These are phyloP conservation scores for Falco naumanni DNA, from an alignment of 2,797 vertebrate species.

Conservation along the genomic window DNA sequence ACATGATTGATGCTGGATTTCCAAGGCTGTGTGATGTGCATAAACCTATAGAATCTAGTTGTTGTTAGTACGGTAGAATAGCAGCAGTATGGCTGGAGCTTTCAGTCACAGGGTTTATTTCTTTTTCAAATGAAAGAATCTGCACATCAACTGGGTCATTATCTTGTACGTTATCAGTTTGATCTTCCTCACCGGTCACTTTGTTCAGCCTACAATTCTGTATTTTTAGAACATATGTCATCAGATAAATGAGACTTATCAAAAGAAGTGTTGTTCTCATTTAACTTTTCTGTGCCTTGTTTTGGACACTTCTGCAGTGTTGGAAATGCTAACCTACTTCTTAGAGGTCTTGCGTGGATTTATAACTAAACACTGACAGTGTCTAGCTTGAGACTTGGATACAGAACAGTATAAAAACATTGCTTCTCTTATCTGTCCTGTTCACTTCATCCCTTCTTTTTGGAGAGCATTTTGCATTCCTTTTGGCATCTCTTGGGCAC, in stretches of 20 bases:
- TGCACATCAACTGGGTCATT: background rate
- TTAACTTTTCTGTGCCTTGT: background rate
- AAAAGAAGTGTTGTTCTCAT: conserved; percentile 1
- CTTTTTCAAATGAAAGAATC: conserved; percentile 11
- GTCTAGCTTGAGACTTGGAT: background rate
- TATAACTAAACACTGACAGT: background rate
- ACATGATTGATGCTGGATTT: background rate
- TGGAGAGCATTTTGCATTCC: background rate
- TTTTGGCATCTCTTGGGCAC: background rate
- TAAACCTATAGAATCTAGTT: background rate
- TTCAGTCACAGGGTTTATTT: conserved; percentile 23
- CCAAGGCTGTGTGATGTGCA: background rate
- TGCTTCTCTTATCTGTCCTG: background rate
- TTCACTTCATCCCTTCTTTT: background rate
- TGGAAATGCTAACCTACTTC: background rate
- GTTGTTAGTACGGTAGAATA: background rate
- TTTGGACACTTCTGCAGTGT: background rate
- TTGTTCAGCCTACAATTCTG: background rate
- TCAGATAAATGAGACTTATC: background rate
- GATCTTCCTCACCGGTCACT: background rate
- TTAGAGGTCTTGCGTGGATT: background rate
- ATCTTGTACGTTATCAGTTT: background rate
- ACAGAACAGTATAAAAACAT: background rate
- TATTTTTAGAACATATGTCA: background rate
- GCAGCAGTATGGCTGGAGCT: background rate